A percentile compares a stretch with the other conserved stretches of the same genome.
phyloP scores from a whole-genome alignment of 2,113 vertebrate genomes.

The Oreochromis niloticus region DNA sequence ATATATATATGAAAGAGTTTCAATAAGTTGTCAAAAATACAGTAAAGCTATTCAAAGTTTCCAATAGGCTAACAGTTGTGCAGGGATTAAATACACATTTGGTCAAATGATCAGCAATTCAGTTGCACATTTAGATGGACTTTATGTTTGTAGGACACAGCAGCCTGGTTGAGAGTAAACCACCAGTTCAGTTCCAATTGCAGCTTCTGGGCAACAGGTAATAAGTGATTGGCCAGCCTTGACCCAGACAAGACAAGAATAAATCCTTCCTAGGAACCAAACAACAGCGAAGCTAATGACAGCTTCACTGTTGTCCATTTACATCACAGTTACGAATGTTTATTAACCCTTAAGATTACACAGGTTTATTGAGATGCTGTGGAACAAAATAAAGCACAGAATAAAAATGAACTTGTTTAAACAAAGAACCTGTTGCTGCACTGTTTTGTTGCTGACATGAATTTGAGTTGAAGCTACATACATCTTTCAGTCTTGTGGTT shows the following conservation, averaged over 20 bases:
- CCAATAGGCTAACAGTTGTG: not conserved
- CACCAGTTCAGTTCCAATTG: not conserved
- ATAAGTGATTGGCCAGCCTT: not conserved
- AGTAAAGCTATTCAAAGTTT: not conserved
- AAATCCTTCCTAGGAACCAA: not conserved
- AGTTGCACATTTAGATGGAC: not conserved
- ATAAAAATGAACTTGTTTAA: not conserved
- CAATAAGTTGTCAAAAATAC: not conserved
- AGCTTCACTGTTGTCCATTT: not conserved
- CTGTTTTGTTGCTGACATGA: not conserved
- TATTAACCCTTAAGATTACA: not conserved
- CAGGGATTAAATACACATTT: not conserved
- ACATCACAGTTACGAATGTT: not conserved
- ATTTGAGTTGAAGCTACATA: not conserved
- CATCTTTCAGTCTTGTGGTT: not conserved
- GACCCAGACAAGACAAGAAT: not conserved
- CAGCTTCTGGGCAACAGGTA: not conserved
- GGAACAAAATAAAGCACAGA: not conserved
- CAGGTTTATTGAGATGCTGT: not conserved
- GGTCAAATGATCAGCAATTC: not conserved
- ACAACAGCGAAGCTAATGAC: not conserved
- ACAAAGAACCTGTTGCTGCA: not conserved
- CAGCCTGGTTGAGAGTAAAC: not conserved
- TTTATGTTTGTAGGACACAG: not conserved
- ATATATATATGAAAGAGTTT: not conserved